phyloP scores from a whole-genome alignment of 1,140 invertebrate genomes.

The Drosophila bipectinata region DNA sequence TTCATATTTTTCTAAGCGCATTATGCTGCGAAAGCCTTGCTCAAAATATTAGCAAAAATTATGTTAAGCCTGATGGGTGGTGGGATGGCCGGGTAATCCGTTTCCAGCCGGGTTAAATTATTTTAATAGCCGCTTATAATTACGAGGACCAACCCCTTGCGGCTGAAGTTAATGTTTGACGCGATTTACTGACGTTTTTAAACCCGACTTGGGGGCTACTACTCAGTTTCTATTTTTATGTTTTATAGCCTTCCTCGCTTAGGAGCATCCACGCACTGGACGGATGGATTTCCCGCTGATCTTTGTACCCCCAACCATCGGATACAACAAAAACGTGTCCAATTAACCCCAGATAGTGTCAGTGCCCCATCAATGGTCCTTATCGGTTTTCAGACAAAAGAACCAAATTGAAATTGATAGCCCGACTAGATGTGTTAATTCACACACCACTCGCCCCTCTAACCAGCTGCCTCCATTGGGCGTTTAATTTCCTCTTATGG shows the following conservation, averaged over 20 bases:
- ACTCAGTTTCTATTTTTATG: too few species aligned
- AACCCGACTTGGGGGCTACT: too few species aligned
- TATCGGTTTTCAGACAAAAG: conserved; percentile 36
- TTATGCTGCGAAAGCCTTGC: conserved; percentile 51
- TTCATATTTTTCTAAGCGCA: conserved; percentile 75
- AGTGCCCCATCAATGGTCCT: conserved; percentile 28
- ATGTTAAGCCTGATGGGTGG: conserved; percentile 57
- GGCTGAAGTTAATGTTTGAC: conserved; percentile 14
- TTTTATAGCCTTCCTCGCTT: conserved; percentile 15
- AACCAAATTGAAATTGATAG: conserved; percentile 59
- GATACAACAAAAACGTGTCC: conserved; percentile 16
- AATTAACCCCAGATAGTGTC: conserved; percentile 31
- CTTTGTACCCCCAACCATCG: background rate
- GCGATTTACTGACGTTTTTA: too few species aligned
- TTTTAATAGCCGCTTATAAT: conserved; percentile 73
- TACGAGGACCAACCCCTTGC: conserved; percentile 37
- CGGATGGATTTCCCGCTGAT: too few species aligned
- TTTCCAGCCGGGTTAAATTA: conserved; percentile 9
- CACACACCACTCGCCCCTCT: conserved; percentile 53
- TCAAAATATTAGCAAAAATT: conserved; percentile 70
- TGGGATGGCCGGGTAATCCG: conserved; percentile 17
- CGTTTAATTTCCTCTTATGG: conserved; percentile 53
- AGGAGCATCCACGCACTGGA: too few species aligned
- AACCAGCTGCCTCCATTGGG: conserved; percentile 45
- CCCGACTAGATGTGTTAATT: conserved; percentile 60